phyloP scores from a whole-genome alignment of 2,113 vertebrate genomes.

The Geothlypis trichas region DNA sequence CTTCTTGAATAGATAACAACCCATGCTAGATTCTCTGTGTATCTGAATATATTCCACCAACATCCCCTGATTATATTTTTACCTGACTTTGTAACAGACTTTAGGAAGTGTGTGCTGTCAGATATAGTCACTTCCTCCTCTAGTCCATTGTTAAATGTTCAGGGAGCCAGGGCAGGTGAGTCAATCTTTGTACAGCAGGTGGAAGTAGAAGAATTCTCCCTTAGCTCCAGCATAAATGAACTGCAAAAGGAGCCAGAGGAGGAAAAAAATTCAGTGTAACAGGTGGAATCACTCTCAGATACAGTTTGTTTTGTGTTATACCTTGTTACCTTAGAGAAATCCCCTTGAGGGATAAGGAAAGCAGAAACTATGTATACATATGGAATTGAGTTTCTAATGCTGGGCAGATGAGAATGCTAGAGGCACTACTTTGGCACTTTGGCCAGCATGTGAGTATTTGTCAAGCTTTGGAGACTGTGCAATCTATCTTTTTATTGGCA shows the following conservation, averaged over 20 bases:
- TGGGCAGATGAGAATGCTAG: neutral
- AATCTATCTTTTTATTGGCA: neutral
- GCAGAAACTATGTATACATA: neutral
- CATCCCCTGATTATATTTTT: fast-evolving
- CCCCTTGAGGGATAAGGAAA: neutral
- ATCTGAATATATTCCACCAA: neutral
- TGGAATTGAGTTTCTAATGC: neutral
- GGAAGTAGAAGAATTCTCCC: neutral
- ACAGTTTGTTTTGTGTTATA: neutral
- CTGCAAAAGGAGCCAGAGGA: neutral
- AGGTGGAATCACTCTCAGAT: neutral
- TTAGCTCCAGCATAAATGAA: neutral
- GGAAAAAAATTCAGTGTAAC: neutral
- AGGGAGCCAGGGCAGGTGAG: neutral
- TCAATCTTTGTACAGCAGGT: neutral
- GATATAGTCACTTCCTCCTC: neutral
- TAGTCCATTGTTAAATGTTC: neutral
- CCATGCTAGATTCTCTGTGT: neutral
- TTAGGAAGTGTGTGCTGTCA: neutral
- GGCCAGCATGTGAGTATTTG: neutral
- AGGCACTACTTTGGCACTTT: neutral
- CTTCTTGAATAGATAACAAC: neutral
- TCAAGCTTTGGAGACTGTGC: neutral
- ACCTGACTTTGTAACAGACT: neutral
- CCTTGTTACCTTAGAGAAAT: neutral